Percentiles rank a stretch among this genome's conserved stretches.
phyloP scores from a whole-genome alignment of 2,797 vertebrate species.

The Acanthornis magna region DNA sequence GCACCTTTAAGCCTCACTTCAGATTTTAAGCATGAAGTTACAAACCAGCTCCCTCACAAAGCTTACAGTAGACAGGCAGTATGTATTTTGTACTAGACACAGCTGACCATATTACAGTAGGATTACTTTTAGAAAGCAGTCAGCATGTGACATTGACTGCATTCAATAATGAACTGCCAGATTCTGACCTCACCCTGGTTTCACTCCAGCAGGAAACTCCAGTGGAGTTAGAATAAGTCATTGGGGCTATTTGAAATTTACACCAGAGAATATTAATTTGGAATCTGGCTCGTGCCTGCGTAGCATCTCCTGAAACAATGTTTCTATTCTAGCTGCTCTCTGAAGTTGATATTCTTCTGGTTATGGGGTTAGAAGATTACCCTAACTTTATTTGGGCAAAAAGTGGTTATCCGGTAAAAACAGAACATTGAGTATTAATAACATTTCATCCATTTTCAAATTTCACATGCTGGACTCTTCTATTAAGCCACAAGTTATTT shows the following conservation, averaged over 20 bases:
- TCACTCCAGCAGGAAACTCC: conserved; percentile 18
- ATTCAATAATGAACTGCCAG: background rate
- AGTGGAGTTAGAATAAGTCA: conserved; percentile 15
- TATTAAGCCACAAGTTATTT: background rate
- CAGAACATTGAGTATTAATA: background rate
- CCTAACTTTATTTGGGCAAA: background rate
- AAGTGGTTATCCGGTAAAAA: background rate
- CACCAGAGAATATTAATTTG: conserved; percentile 35
- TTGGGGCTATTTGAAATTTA: background rate
- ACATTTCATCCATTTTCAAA: background rate
- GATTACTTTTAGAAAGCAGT: conserved; percentile 13
- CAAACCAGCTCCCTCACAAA: background rate
- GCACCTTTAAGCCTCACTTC: background rate
- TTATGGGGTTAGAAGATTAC: background rate
- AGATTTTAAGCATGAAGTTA: background rate
- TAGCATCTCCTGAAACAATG: background rate
- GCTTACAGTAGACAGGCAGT: background rate
- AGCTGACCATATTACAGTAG: background rate
- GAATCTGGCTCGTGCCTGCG: background rate
- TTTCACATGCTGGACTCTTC: background rate
- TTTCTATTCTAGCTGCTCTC: background rate
- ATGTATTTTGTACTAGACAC: background rate
- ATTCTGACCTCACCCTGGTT: conserved; percentile 31
- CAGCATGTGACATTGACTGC: background rate
- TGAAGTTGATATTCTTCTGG: background rate